Percentiles rank a stretch among this genome's conserved stretches.
These are phyloP conservation scores for Amphilophus citrinellus DNA, from an alignment of 2,113 vertebrate genomes.

Conservation along the genomic window DNA sequence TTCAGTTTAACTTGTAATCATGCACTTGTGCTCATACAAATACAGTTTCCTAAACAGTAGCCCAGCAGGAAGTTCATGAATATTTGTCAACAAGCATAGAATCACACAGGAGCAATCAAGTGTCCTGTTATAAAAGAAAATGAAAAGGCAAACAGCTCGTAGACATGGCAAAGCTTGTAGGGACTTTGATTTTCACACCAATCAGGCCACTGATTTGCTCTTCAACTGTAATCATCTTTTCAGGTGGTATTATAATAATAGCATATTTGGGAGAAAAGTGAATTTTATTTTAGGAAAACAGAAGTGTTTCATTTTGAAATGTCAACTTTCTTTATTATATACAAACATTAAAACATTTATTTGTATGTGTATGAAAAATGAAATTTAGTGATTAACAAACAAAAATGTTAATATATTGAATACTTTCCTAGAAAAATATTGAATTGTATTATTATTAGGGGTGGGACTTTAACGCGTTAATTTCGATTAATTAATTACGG, in stretches of 20 bases:
- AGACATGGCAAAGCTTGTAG: neutral
- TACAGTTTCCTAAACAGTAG: conserved; percentile 5
- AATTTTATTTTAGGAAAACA: neutral
- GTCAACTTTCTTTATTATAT: neutral
- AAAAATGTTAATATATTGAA: too few species aligned
- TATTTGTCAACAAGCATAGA: conserved; percentile 18
- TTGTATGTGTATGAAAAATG: too few species aligned
- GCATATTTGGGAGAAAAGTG: neutral
- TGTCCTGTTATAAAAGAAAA: neutral
- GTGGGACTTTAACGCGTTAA: too few species aligned
- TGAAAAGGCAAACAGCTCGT: neutral
- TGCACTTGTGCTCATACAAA: conserved; percentile 2
- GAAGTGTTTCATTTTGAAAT: conserved; percentile 4
- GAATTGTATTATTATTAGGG: too few species aligned
- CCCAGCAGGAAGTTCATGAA: conserved; percentile 5
- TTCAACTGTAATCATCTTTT: conserved; percentile 26
- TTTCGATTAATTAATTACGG: too few species aligned
- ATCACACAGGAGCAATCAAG: conserved; percentile 31
- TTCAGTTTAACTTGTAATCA: neutral
- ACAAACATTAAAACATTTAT: too few species aligned
- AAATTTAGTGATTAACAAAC: too few species aligned
- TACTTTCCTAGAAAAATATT: too few species aligned
- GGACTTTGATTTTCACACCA: conserved; percentile 5
- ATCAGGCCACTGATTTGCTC: conserved; percentile 32
- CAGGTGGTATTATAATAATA: neutral